A percentile compares a stretch with the other conserved stretches of the same genome.
phyloP scores from a whole-genome alignment of 1,140 invertebrate genomes.

The Drosophila melanica region DNA sequence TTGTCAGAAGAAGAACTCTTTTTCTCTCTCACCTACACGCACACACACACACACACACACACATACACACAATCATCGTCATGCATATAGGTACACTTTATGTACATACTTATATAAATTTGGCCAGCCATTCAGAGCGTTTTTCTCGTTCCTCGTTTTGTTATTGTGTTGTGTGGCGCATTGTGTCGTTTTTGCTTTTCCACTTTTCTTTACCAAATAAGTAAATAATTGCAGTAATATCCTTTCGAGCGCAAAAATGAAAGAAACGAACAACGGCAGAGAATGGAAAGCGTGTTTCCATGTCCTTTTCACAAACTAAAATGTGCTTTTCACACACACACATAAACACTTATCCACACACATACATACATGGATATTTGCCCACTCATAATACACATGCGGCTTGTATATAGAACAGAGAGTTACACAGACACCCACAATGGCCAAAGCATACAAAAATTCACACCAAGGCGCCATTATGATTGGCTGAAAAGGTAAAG shows the following conservation, averaged over 20 bases:
- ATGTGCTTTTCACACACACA: slow-evolving; percentile 71
- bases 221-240: slow-evolving; percentile 83
- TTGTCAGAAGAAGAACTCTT: slow-evolving; percentile 34
- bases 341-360: slow-evolving; percentile 24
- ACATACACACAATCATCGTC: slow-evolving; percentile 27
- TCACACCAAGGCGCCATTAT: slow-evolving; percentile 79
- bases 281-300: slow-evolving; percentile 80
- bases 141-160: slow-evolving; percentile 50
- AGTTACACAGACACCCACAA: slow-evolving; percentile 74
- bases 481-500: slow-evolving; percentile 74
- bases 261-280: slow-evolving; percentile 68
- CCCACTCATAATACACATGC: slow-evolving; percentile 55
- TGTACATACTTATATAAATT: slow-evolving; percentile 41
- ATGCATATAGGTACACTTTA: slow-evolving; percentile 45
- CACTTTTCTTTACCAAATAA: slow-evolving; percentile 79
- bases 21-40: slow-evolving; percentile 5
- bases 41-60: neutral
- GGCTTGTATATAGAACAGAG: slow-evolving; percentile 71
- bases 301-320: slow-evolving; percentile 81
- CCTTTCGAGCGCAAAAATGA: slow-evolving; percentile 75
- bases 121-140: slow-evolving; percentile 46
- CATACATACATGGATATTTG: slow-evolving; percentile 26
- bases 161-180: slow-evolving; percentile 51
- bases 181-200: slow-evolving; percentile 52
- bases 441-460: slow-evolving; percentile 73